phyloP scores from a whole-genome alignment of 2,113 vertebrate genomes.

The Gnathonemus echidnorhynchus region DNA sequence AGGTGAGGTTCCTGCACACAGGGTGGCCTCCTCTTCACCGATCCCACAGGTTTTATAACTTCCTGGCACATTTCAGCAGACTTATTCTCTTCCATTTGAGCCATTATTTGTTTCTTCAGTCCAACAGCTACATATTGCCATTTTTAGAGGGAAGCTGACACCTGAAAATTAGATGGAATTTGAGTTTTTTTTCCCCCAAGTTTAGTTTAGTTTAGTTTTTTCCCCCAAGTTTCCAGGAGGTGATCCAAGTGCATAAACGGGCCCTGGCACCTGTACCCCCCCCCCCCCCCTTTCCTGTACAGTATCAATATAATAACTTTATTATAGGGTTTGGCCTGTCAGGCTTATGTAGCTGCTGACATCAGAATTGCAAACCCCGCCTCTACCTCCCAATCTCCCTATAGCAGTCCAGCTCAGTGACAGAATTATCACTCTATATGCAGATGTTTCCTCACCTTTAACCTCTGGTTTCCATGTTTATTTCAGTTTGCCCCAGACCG shows the following conservation, averaged over 20 bases:
- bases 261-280: not conserved
- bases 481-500: conserved; percentile 12
- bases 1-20: not conserved
- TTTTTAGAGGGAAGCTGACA: not conserved
- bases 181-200: not conserved
- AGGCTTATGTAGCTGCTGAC: conserved; percentile 35
- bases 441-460: conserved; percentile 54
- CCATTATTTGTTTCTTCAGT: not conserved
- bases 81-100: not conserved
- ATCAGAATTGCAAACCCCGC: conserved; percentile 41
- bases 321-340: not conserved
- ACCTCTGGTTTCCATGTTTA: conserved; percentile 31
- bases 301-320: not conserved
- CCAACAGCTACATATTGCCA: not conserved
- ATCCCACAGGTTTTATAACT: not conserved
- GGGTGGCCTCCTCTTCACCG: not conserved
- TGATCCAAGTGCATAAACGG: not conserved
- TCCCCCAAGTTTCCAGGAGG: not conserved
- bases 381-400: not conserved
- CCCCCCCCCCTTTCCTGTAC: not conserved
- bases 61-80: not conserved
- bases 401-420: conserved; percentile 38
- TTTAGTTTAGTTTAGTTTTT: too few relatives aligned
- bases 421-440: conserved; percentile 44
- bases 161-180: not conserved